Conservation (phyloP, 2,797 vertebrate genomes). For the Manis crassicaudata region DNA sequence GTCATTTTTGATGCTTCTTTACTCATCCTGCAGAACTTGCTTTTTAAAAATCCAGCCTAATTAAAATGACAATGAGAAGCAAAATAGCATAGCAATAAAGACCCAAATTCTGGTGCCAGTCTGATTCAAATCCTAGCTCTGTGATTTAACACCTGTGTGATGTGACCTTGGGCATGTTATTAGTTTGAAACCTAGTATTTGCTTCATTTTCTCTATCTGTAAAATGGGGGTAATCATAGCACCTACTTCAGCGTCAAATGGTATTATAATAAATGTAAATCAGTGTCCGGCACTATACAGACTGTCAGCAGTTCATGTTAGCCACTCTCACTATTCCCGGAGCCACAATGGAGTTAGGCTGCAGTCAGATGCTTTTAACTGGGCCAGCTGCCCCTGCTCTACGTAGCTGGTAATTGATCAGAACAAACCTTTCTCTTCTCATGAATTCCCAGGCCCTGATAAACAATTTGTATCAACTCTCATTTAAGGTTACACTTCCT, state of each 20-base stretch:
- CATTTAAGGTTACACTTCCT: neutral
- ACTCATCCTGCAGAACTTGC: neutral
- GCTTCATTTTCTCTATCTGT: neutral
- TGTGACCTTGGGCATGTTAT: neutral
- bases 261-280: neutral
- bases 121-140: neutral
- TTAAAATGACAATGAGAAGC: neutral
- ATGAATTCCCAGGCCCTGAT: neutral
- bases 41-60: conserved; percentile 7
- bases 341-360: neutral
- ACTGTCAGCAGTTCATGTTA: neutral
- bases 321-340: neutral
- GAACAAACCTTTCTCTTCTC: neutral
- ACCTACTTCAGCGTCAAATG: neutral
- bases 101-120: neutral
- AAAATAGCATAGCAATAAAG: neutral
- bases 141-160: neutral
- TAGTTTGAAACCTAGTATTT: neutral
- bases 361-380: neutral
- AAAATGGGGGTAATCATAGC: neutral
- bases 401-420: neutral
- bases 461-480: neutral
- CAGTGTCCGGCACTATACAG: neutral
- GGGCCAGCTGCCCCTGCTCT: neutral
- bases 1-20: neutral